Conservation (phyloP, 2,888 invertebrate genomes). For the Galeopsomyia nigrocyanea region DNA sequence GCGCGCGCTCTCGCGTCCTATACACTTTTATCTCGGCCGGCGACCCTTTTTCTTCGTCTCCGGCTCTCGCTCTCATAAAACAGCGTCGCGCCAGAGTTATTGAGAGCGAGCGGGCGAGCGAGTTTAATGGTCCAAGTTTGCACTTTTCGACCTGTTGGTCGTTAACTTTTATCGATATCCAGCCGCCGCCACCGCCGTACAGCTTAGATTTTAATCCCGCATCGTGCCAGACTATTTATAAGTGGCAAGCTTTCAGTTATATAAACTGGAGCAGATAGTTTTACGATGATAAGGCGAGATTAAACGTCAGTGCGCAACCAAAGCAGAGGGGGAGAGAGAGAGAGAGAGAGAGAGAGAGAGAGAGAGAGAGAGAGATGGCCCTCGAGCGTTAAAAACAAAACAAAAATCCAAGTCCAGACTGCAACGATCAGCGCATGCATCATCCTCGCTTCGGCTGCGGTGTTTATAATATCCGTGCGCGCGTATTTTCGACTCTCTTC, state of each 20-base stretch:
- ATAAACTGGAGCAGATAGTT: too few species aligned
- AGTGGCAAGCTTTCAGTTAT: too few species aligned
- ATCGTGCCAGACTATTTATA: too few species aligned
- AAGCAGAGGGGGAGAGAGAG: not conserved
- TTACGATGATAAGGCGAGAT: too few species aligned
- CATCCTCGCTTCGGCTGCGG: slow-evolving; percentile 4
- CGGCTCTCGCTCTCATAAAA: slow-evolving; percentile 29
- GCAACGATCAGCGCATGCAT: slow-evolving; percentile 10
- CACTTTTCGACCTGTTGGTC: slow-evolving; percentile 29
- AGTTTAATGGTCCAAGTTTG: slow-evolving; percentile 31
- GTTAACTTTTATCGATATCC: slow-evolving; percentile 35
- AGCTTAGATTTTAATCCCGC: not conserved
- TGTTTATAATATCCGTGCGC: slow-evolving; percentile 10
- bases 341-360: not conserved
- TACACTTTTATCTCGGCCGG: slow-evolving; percentile 46
- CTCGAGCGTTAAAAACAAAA: not conserved
- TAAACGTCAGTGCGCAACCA: too few species aligned
- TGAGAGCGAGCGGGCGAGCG: slow-evolving; percentile 17
- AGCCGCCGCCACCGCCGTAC: not conserved
- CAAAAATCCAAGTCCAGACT: not conserved
- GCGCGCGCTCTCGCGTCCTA: slow-evolving; percentile 4
- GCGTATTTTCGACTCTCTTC: slow-evolving; percentile 2
- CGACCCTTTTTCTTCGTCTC: slow-evolving; percentile 38
- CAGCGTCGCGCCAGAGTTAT: slow-evolving; percentile 33
- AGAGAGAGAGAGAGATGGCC: not conserved